A percentile compares a stretch with the other conserved stretches of the same genome.
Evolutionary conservation across 1,140 invertebrate genomes (phyloP).

Genomic region (Dysdera silvatica): DNA sequence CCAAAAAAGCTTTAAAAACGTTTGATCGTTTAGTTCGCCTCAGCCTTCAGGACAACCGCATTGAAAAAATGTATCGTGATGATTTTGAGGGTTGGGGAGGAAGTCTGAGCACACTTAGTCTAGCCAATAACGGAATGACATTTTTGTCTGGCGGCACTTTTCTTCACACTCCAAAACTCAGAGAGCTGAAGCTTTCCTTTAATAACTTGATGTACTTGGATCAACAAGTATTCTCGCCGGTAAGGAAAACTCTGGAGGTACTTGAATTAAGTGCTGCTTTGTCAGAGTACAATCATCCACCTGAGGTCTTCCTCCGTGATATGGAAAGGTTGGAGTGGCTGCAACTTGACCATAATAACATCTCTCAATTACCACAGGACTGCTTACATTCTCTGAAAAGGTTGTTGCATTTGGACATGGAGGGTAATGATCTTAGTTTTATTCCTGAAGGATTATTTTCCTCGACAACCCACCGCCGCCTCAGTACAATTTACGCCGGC

Average conservation of each 20-base stretch:
- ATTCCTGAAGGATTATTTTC: constrained; percentile 57
- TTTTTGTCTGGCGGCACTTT: constrained; percentile 65
- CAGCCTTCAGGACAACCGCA: constrained; percentile 78
- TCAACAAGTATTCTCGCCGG: constrained; percentile 62
- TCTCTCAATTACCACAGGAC: constrained; percentile 57
- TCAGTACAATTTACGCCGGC: constrained; percentile 65
- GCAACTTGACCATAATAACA: constrained; percentile 78
- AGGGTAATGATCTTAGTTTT: constrained; percentile 66
- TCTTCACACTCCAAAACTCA: constrained; percentile 57
- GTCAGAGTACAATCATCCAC: constrained; percentile 55
- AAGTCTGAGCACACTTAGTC: constrained; percentile 65
- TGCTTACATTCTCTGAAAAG: constrained; percentile 58
- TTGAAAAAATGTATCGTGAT: constrained; percentile 60
- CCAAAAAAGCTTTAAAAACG: constrained; percentile 56
- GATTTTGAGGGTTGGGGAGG: constrained; percentile 69
- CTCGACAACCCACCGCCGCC: constrained; percentile 57
- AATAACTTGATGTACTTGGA: constrained; percentile 73
- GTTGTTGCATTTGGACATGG: constrained; percentile 73
- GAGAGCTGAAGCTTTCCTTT: constrained; percentile 79
- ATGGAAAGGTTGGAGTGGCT: constrained; percentile 65
- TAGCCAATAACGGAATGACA: constrained; percentile 74
- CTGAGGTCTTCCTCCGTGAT: constrained; percentile 59
- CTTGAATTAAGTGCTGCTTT: constrained; percentile 69
- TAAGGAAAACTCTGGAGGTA: constrained; percentile 56
- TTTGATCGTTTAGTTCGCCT: constrained; percentile 65